Base-by-base conservation (phyloP, 1,140 invertebrate genomes). In the Macrocentrus cingulum region DNA sequence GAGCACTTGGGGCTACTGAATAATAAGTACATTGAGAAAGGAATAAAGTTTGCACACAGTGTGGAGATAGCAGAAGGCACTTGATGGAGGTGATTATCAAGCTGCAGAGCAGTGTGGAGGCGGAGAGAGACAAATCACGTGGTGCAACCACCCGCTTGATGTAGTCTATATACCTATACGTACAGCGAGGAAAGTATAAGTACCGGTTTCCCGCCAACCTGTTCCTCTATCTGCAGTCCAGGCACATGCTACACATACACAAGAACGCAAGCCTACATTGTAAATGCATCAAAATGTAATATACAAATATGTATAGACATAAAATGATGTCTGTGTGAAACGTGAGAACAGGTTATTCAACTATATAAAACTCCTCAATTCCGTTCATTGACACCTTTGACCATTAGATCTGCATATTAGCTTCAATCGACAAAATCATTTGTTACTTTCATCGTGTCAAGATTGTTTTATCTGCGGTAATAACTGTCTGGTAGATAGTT, bases 201-300 rank as follows among this genome's bases (percentile, higher is more conserved):
- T 58, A 58, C 56, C 56, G 56, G 56, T 58, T 58, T 58, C 49
- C 55, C 55, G 37, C 46, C 56, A 58, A 58, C 56, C 56, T 58
- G 56, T 58, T 58, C 48, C 15, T 51, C 56, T 58, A 58, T 58
- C 56, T 44, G 46, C 36, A 32, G 37, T 22, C n/a, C 29, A 18
- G 50, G 22, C 42, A 41, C 34, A 37, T 11, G 19, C 16, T 41
- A 41, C 19, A 41, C 29, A 52, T 39, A 52, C 19, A 52, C 50
- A 29, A 29, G 25, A 57, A 59, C 61, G 60, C 64, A 34, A 8
- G 3, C 36, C 4, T 39, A 15, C 11, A 39, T n/a, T n/a, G n/a
- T 39, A 39, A 39, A 11, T 15, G 15, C 36, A 39, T 39, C 36
- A 39, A 39, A 39, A 5, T 3, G 36, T 15, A 39, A 39, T 39